Evolutionary conservation across 2,797 vertebrate genomes (phyloP).

Genomic region (Pipistrellus pipistrellus): DNA sequence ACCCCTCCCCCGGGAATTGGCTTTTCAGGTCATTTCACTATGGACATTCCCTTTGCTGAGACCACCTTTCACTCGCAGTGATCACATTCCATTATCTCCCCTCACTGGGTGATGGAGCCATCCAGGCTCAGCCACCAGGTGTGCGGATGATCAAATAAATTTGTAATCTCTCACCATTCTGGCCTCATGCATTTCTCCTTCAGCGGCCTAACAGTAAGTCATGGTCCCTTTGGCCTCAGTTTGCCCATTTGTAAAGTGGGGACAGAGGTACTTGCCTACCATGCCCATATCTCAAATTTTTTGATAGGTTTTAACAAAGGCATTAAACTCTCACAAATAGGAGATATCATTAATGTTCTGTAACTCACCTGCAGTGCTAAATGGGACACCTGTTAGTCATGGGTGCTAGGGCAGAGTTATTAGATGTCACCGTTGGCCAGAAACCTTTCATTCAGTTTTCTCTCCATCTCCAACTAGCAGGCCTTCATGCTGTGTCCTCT

Average conservation of each 20-base stretch:
- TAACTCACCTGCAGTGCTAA: neutral
- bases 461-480: neutral
- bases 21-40: too few relatives aligned
- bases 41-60: too few relatives aligned
- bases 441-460: neutral
- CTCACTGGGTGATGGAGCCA: too few relatives aligned
- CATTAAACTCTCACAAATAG: neutral
- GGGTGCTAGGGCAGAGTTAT: fast-evolving
- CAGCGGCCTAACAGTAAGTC: too few relatives aligned
- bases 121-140: too few relatives aligned
- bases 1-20: too few relatives aligned
- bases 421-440: fast-evolving
- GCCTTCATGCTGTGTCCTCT: fast-evolving
- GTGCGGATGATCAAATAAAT: too few relatives aligned
- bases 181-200: too few relatives aligned
- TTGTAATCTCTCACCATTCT: too few relatives aligned
- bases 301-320: neutral
- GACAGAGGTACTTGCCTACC: neutral
- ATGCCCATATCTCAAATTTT: neutral
- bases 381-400: fast-evolving
- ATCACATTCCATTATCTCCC: too few relatives aligned
- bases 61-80: too few relatives aligned
- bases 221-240: neutral
- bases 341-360: neutral
- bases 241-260: neutral